Percentiles rank a stretch among this genome's conserved stretches.
These are phyloP conservation scores for Lichenostomus cassidix DNA, from an alignment of 2,113 vertebrate genomes.

Conservation along the genomic window DNA sequence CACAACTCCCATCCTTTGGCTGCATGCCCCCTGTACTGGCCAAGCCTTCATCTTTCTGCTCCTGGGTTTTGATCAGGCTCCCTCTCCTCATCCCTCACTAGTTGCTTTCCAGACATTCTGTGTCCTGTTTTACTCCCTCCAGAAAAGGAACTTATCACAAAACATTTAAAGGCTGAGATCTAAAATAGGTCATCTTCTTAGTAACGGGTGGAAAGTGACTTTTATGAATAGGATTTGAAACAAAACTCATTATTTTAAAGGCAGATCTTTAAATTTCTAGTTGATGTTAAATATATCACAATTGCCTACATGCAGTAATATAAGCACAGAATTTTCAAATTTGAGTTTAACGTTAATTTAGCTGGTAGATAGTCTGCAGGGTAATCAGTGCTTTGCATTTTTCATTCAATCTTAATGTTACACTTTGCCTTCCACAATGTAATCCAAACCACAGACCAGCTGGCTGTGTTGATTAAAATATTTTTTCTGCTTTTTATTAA, in stretches of 20 bases:
- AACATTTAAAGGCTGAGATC: background rate
- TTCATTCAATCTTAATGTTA: slow-evolving; percentile 38
- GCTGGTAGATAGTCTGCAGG: background rate
- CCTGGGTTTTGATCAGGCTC: background rate
- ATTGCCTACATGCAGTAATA: background rate
- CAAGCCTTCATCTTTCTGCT: background rate
- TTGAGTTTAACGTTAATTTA: slow-evolving; percentile 35
- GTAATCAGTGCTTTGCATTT: slow-evolving; percentile 23
- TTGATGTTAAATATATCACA: background rate
- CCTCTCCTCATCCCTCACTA: background rate
- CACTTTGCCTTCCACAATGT: slow-evolving; percentile 24
- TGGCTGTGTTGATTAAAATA: slow-evolving; percentile 57
- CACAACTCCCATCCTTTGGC: background rate
- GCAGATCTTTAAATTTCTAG: background rate
- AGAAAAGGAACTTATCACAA: background rate
- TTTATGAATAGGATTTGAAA: background rate
- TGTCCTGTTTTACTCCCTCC: background rate
- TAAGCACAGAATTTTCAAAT: slow-evolving; percentile 16
- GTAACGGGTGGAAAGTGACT: background rate
- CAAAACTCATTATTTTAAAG: background rate
- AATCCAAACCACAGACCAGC: slow-evolving; percentile 41
- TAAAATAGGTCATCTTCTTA: slow-evolving; percentile 17
- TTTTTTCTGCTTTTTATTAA: slow-evolving; percentile 50
- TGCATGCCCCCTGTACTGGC: background rate
- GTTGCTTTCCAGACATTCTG: background rate